A percentile compares a stretch with the other conserved stretches of the same genome.
These are phyloP conservation scores for Hapalemur alaotrensis DNA, from an alignment of 2,797 vertebrate species.

Conservation along the genomic window DNA sequence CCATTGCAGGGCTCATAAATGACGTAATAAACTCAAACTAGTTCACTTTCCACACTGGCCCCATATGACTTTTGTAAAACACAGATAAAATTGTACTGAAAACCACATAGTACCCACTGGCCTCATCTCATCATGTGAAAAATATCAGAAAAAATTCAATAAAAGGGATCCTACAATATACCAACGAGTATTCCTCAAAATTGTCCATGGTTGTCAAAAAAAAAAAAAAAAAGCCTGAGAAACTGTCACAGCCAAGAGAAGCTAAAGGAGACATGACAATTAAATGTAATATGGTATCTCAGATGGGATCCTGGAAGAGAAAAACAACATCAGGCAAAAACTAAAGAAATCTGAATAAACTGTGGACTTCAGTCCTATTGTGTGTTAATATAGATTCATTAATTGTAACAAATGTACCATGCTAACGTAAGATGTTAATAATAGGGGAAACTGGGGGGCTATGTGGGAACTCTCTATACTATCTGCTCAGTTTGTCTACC, in stretches of 20 bases:
- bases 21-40: neutral
- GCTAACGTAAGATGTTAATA: neutral
- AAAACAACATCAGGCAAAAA: neutral
- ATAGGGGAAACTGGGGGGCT: neutral
- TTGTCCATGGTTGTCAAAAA: neutral
- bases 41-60: neutral
- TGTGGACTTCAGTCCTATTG: neutral
- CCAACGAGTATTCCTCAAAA: neutral
- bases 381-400: neutral
- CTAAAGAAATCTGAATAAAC: constrained; percentile 7
- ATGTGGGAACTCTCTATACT: neutral
- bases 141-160: neutral
- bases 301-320: neutral
- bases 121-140: neutral
- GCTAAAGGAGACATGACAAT: neutral
- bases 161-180: neutral
- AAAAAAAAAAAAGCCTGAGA: neutral
- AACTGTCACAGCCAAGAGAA: neutral
- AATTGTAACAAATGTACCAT: neutral
- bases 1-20: neutral
- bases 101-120: neutral
- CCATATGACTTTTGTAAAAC: neutral
- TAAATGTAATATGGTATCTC: neutral
- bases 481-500: neutral
- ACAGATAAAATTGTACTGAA: neutral